Percentiles rank a stretch among this genome's conserved stretches.
Evolutionary conservation across 2,888 invertebrate species (phyloP).

Genomic region (Zaprionus bogoriensis): DNA sequence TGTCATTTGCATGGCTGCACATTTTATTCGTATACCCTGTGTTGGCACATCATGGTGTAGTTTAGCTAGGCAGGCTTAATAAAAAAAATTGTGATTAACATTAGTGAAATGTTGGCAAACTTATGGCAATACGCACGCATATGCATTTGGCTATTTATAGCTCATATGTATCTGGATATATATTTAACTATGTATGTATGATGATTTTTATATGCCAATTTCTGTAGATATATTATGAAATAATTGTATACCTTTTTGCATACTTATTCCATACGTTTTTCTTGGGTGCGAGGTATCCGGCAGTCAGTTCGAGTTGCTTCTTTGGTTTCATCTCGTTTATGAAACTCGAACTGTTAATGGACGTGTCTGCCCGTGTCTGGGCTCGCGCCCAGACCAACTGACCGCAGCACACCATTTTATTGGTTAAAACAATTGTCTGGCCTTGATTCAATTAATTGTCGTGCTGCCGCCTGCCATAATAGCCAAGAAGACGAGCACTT

Average conservation of each 20-base stretch:
- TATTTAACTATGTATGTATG: no score
- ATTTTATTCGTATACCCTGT: slow-evolving; percentile 18
- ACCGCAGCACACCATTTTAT: slow-evolving; percentile 30
- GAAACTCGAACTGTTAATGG: slow-evolving; percentile 23
- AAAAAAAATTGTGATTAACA: no score
- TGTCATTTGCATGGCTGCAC: slow-evolving; percentile 41
- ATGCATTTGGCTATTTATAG: no score
- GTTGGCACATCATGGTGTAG: no score
- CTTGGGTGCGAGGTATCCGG: background rate
- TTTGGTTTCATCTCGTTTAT: background rate
- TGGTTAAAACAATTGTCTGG: slow-evolving; percentile 34
- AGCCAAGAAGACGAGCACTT: slow-evolving; percentile 11
- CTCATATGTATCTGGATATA: no score
- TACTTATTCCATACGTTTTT: no score
- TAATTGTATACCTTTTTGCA: no score
- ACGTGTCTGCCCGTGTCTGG: slow-evolving; percentile 1
- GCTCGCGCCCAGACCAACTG: slow-evolving; percentile 1
- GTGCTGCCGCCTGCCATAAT: slow-evolving; percentile 4
- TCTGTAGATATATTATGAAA: no score
- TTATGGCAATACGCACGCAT: no score
- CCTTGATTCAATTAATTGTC: slow-evolving; percentile 41
- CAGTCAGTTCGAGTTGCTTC: background rate
- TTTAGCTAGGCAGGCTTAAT: background rate
- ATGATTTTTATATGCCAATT: no score
- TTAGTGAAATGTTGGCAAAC: no score